Evolutionary conservation across 2,888 invertebrate genomes (phyloP), one percentile per base, ranked within the genome.

Genomic region (Hemaris fuciformis): DNA sequence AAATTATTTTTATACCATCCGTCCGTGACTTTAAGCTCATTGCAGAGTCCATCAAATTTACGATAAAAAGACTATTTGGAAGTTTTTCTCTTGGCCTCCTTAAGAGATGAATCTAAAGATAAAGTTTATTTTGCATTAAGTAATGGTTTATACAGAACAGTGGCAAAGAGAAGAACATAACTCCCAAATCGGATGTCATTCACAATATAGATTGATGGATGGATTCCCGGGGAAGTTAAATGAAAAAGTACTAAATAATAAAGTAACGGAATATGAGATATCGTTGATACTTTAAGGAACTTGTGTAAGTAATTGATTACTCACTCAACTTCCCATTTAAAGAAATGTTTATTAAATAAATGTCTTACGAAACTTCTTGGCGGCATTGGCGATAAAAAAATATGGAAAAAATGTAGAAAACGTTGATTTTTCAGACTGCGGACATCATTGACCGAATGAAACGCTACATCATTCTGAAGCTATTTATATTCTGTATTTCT

Each of bases 121-220:
- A 45, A n/a, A 22, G n/a, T 46, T n/a, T 45, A 45, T 46, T 46
- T 46, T n/a, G 23, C 46, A n/a, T 46, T 5, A 13, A 13, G 23
- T 23, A 46, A n/a, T 27, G 31, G 34, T 34, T 25, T 41, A 41
- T 41, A n/a, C 2, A 15, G 4, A 43, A 62, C 34, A 18, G 38
- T 25, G 15, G 23, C 60, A 53, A 60, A 25, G 10, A 22, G 22
- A 23, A 18, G 31, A 57, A 65, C 18, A 61, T 62, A 57, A 38
- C 41, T 65, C 59, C 58, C 62, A 45, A 62, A 63, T 56, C 57
- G 56, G 43, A 60, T 65, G 67, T 64, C 45, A 57, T 64, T 63
- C 46, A 59, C 43, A 58, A 57, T 57, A 62, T 20, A n/a, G 60
- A 64, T 67, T 68, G 63, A 72, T 62, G 62, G 64, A 64, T 63